Conservation (phyloP, 1,140 invertebrate species). For the Pseudomyrmex sp. region DNA sequence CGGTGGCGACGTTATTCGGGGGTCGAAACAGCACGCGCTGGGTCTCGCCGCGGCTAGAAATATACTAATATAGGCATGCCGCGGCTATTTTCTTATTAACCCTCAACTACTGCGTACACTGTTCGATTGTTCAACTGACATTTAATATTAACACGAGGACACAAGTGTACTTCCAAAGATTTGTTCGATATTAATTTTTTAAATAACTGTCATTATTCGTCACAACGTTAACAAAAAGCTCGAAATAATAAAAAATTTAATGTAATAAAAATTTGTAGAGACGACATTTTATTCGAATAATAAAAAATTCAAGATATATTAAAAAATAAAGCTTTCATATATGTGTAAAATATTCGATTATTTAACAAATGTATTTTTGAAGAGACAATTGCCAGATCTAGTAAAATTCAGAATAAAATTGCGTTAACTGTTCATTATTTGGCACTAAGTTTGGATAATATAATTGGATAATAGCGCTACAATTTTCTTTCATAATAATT, state of each 20-base stretch:
- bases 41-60: conserved; percentile 88
- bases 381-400: not conserved
- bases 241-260: too few species aligned
- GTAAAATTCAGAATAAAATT: not conserved
- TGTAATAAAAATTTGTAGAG: too few species aligned
- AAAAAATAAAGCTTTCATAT: too few species aligned
- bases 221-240: too few species aligned
- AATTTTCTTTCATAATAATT: conserved; percentile 34
- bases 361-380: conserved; percentile 8
- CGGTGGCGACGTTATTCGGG: conserved; percentile 88
- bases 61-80: conserved; percentile 82
- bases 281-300: too few species aligned
- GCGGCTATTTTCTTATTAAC: conserved; percentile 71
- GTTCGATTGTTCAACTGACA: conserved; percentile 20
- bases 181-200: too few species aligned
- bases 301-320: too few species aligned
- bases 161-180: too few species aligned
- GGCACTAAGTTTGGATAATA: not conserved
- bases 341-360: not conserved
- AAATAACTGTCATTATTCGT: too few species aligned
- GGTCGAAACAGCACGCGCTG: conserved; percentile 90
- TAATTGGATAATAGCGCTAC: conserved; percentile 1
- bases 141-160: not conserved
- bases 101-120: conserved; percentile 46
- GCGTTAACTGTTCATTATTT: not conserved